Evolutionary conservation across 2,797 vertebrate genomes (phyloP).

Genomic region (Gymnopithys bicolor): DNA sequence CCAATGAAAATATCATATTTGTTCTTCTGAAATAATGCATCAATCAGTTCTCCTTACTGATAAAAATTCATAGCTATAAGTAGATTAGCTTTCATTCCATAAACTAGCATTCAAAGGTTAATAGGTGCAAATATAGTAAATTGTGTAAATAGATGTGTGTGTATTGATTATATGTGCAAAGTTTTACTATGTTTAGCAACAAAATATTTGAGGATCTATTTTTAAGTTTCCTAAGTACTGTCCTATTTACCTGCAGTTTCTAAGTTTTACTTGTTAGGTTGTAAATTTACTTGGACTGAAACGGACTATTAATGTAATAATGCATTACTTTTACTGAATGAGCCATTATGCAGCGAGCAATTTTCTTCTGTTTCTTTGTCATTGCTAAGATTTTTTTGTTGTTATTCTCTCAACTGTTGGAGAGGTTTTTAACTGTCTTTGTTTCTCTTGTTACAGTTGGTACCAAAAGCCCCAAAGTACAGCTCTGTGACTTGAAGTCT

Average conservation of each 20-base stretch:
- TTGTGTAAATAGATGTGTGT: neutral
- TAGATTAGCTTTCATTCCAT: neutral
- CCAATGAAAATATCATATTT: neutral
- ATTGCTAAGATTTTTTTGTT: neutral
- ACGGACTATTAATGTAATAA: neutral
- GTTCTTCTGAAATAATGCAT: neutral
- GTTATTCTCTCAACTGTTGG: neutral
- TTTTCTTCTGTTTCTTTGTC: neutral
- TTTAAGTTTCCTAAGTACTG: neutral
- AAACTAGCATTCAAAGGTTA: neutral
- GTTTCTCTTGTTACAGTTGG: constrained; percentile 88
- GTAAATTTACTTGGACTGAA: neutral
- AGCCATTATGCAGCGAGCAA: neutral
- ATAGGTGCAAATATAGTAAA: neutral
- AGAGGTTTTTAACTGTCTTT: constrained; percentile 31
- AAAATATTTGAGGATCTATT: neutral
- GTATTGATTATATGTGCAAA: neutral
- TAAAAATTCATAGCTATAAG: neutral
- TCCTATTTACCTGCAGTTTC: neutral
- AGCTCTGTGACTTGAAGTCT: constrained; percentile 97
- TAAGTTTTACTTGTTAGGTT: neutral
- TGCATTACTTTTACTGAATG: neutral
- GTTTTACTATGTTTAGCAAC: neutral
- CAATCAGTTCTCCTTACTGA: neutral
- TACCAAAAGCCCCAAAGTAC: constrained; percentile 93